Conservation (phyloP, 2,888 invertebrate genomes). For the Sialis fuliginosa region DNA sequence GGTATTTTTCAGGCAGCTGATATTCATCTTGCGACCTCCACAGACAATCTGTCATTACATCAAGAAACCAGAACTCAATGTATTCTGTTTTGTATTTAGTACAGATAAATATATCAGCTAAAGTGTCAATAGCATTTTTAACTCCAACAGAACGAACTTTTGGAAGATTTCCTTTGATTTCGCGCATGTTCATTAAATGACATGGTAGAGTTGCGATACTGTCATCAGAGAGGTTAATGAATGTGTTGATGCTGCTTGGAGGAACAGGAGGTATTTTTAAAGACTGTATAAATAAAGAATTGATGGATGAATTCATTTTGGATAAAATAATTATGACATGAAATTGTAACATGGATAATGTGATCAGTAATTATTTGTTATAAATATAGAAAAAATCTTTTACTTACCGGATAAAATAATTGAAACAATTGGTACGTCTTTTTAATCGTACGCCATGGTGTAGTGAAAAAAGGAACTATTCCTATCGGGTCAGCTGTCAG, state of each 20-base stretch:
- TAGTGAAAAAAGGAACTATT: too few species aligned
- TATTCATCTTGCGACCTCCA: slow-evolving; percentile 24
- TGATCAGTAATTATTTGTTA: too few species aligned
- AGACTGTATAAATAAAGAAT: too few species aligned
- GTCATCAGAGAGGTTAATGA: background rate
- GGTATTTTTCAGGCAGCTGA: slow-evolving; percentile 17
- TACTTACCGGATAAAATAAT: too few species aligned
- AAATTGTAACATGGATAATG: too few species aligned
- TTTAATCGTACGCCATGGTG: too few species aligned
- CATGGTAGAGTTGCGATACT: background rate
- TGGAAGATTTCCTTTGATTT: slow-evolving; percentile 14
- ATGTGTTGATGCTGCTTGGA: background rate
- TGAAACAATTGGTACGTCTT: too few species aligned
- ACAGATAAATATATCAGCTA: slow-evolving; percentile 18
- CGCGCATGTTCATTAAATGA: background rate
- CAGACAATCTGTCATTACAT: slow-evolving; percentile 22
- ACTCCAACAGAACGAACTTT: slow-evolving; percentile 19
- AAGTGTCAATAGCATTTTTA: slow-evolving; percentile 15
- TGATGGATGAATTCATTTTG: too few species aligned
- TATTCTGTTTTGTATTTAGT: slow-evolving; percentile 17
- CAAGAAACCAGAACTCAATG: slow-evolving; percentile 25
- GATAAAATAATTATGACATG: too few species aligned
- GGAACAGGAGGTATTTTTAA: too few species aligned
- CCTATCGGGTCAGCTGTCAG: too few species aligned
- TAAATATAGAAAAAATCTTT: too few species aligned